These are phyloP conservation scores for Amyelois transitella DNA, from an alignment of 1,140 invertebrate species.

Conservation along the genomic window DNA sequence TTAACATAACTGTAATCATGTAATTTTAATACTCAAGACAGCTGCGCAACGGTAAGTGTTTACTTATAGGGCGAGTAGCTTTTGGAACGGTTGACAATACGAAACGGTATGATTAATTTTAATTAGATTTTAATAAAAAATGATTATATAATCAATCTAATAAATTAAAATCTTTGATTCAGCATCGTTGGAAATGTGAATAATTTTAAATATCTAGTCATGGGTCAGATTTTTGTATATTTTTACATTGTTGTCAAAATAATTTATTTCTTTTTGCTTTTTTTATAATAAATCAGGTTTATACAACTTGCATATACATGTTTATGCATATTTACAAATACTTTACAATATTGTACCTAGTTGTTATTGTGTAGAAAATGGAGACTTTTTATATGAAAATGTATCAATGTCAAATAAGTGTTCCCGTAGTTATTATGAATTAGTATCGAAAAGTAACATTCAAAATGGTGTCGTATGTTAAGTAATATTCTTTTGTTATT, in stretches of 20 bases:
- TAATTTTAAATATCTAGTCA: conserved; percentile 49
- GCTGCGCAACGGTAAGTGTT: conserved; percentile 36
- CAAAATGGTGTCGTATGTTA: not conserved
- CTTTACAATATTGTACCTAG: not conserved
- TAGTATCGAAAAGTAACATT: not conserved
- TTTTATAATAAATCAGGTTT: conserved; percentile 11
- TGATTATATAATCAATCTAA: conserved; percentile 26
- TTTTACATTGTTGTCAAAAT: conserved; percentile 24
- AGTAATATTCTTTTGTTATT: not conserved
- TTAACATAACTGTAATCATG: conserved; percentile 18
- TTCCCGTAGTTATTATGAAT: not conserved
- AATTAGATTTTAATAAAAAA: conserved; percentile 39
- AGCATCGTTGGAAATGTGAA: conserved; percentile 8
- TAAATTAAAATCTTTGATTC: conserved; percentile 5
- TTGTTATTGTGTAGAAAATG: not conserved
- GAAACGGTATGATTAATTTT: conserved; percentile 58
- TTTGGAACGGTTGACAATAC: conserved; percentile 69
- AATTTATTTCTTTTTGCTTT: conserved; percentile 8
- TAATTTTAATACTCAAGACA: conserved; percentile 31
- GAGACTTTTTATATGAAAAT: not conserved
- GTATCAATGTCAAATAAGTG: not conserved
- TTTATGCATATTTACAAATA: conserved; percentile 5
- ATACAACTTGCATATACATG: conserved; percentile 16
- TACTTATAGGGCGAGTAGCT: conserved; percentile 62
- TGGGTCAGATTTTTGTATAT: conserved; percentile 35